Conservation (phyloP, 1,140 invertebrate species). For the Hestina assimilis region DNA sequence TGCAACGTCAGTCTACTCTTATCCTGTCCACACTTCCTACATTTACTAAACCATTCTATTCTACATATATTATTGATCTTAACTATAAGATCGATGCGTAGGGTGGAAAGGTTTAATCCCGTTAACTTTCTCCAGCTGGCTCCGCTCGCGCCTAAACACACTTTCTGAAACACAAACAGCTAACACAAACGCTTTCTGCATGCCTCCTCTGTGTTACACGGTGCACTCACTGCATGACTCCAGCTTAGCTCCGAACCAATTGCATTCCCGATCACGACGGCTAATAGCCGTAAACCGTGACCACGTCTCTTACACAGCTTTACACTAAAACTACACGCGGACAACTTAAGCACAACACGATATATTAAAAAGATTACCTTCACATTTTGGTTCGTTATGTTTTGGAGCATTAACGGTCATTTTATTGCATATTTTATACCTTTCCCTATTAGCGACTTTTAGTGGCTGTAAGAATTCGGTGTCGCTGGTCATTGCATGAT, state of each 20-base stretch:
- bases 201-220: conserved; percentile 63
- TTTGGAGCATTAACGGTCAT: conserved; percentile 66
- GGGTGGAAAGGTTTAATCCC: conserved; percentile 49
- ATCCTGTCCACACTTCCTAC: conserved; percentile 52
- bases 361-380: conserved; percentile 36
- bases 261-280: conserved; percentile 75
- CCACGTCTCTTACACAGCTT: conserved; percentile 62
- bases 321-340: conserved; percentile 68
- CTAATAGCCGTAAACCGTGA: conserved; percentile 44
- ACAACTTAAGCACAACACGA: conserved; percentile 67
- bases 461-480: conserved; percentile 66
- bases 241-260: conserved; percentile 61
- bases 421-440: conserved; percentile 77
- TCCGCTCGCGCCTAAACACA: conserved; percentile 73
- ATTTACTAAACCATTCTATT: conserved; percentile 52
- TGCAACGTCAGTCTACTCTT: conserved; percentile 66
- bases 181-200: conserved; percentile 64
- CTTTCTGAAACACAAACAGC: conserved; percentile 44
- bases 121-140: conserved; percentile 60
- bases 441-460: conserved; percentile 73
- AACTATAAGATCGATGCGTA: neutral
- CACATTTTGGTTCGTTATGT: conserved; percentile 59
- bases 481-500: conserved; percentile 73
- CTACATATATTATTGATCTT: conserved; percentile 8
- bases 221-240: conserved; percentile 66